Evolutionary conservation across 1,140 invertebrate genomes (phyloP).

Genomic region (Papilio machaon): DNA sequence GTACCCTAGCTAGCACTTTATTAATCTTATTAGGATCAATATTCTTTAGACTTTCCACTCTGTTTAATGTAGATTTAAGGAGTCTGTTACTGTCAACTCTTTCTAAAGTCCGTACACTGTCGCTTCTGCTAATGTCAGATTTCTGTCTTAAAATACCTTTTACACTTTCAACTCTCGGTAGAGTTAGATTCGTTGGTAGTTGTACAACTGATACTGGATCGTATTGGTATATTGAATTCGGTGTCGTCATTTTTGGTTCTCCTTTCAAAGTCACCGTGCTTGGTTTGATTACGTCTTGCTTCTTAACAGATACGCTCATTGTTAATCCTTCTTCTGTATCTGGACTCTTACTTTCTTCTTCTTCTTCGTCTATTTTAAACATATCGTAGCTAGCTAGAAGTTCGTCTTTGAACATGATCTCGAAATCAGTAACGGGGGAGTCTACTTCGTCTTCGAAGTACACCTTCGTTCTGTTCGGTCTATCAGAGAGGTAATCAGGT

Average conservation of each 20-base stretch:
- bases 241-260: conserved; percentile 70
- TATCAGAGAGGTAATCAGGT: conserved; percentile 70
- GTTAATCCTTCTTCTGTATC: conserved; percentile 73
- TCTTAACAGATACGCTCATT: conserved; percentile 72
- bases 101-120: conserved; percentile 68
- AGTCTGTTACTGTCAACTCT: conserved; percentile 67
- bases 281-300: conserved; percentile 74
- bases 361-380: conserved; percentile 81
- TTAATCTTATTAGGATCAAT: conserved; percentile 76
- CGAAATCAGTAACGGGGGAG: conserved; percentile 78
- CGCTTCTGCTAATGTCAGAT: conserved; percentile 59
- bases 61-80: conserved; percentile 58
- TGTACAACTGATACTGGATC: conserved; percentile 64
- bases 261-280: conserved; percentile 74
- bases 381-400: conserved; percentile 69
- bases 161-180: conserved; percentile 76
- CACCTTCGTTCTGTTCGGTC: conserved; percentile 75
- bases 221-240: conserved; percentile 67
- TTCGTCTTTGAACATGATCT: conserved; percentile 82
- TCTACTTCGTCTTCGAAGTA: conserved; percentile 78
- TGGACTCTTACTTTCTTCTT: conserved; percentile 70
- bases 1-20: conserved; percentile 74
- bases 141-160: conserved; percentile 70
- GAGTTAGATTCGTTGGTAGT: conserved; percentile 61
- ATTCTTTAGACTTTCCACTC: conserved; percentile 77